Percentiles rank a stretch among this genome's conserved stretches.
These are phyloP conservation scores for Pachypsylla venusta DNA, from an alignment of 1,140 invertebrate genomes.

Conservation along the genomic window DNA sequence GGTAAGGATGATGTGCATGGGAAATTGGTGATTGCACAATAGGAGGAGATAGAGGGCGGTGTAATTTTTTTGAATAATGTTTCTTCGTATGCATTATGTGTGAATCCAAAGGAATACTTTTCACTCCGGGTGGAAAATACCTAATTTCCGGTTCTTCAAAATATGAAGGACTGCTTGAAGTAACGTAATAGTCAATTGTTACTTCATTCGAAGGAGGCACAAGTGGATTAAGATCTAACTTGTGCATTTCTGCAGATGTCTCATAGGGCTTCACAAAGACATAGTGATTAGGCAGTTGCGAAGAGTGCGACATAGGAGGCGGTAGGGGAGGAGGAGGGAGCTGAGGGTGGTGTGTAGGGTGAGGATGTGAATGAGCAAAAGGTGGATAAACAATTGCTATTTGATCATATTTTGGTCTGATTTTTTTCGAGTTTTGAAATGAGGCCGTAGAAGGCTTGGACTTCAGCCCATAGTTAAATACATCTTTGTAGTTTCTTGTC, in stretches of 20 bases:
- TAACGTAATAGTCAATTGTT: constrained; percentile 4
- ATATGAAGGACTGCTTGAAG: constrained; percentile 1
- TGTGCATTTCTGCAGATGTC: neutral
- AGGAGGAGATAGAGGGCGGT: neutral
- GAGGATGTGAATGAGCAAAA: neutral
- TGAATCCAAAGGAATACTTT: neutral
- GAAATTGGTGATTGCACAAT: neutral
- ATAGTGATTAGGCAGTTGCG: neutral
- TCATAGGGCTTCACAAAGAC: neutral
- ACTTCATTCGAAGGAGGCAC: neutral
- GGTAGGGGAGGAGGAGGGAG: neutral
- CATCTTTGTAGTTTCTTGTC: neutral
- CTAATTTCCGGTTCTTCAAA: neutral
- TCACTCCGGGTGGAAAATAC: neutral
- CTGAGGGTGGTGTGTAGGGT: neutral
- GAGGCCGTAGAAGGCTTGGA: neutral
- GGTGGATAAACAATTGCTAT: neutral
- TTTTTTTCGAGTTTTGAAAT: neutral
- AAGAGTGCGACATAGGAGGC: neutral
- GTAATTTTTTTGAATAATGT: neutral
- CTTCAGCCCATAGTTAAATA: neutral
- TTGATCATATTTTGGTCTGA: neutral
- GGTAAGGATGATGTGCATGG: neutral
- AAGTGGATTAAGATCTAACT: constrained; percentile 1
- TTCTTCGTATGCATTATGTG: neutral